Conservation (phyloP, 2,888 invertebrate genomes). For the Mystacides longicornis region DNA sequence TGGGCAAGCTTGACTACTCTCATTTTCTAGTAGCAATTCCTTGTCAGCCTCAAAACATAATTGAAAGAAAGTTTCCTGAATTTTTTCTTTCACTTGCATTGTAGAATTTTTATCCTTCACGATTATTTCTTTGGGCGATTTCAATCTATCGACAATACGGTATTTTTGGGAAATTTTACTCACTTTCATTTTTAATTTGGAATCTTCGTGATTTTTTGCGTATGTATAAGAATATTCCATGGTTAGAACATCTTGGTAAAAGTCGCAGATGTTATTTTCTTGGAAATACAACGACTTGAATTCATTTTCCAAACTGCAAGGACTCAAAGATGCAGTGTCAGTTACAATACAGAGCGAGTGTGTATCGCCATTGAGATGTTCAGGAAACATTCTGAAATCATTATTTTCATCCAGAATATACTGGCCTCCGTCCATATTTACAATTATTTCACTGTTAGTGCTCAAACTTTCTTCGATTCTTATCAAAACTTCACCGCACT, state of each 20-base stretch:
- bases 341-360: too few species aligned
- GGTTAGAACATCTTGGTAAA: too few species aligned
- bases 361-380: neutral
- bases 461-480: neutral
- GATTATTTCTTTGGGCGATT: neutral
- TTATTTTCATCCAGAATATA: neutral
- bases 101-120: neutral
- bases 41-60: neutral
- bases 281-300: too few species aligned
- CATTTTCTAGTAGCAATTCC: neutral
- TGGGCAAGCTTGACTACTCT: too few species aligned
- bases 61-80: neutral
- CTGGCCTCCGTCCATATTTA: neutral
- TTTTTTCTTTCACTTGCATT: neutral
- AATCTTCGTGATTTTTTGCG: too few species aligned
- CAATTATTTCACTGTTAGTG: neutral
- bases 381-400: neutral
- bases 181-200: neutral
- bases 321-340: too few species aligned
- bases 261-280: too few species aligned
- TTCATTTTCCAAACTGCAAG: too few species aligned
- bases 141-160: neutral
- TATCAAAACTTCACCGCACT: neutral
- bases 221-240: too few species aligned
- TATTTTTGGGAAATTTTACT: neutral